These are phyloP conservation scores for Carposina sasakii DNA, from an alignment of 1,140 invertebrate genomes.

Conservation along the genomic window DNA sequence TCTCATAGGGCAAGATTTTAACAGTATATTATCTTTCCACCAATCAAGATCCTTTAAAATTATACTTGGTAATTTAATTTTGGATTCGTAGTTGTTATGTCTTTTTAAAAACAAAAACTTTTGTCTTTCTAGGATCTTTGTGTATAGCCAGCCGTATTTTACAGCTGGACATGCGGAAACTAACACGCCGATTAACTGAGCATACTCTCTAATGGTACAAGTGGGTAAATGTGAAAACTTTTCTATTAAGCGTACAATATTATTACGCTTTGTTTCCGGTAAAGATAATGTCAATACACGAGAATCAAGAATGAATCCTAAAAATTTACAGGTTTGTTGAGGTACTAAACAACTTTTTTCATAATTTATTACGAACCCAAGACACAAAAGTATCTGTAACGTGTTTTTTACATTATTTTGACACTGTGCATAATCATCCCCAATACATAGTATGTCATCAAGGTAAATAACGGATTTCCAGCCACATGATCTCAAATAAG, in stretches of 20 bases:
- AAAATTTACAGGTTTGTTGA: neutral
- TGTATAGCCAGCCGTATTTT: too few species aligned
- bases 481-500: neutral
- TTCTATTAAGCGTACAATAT: neutral
- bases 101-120: neutral
- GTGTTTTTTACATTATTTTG: neutral
- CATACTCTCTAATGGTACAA: neutral
- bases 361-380: conserved; percentile 4
- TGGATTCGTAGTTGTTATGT: neutral
- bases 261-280: neutral
- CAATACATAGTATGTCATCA: neutral
- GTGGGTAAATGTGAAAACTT: neutral
- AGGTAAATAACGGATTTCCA: neutral
- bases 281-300: neutral
- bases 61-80: neutral
- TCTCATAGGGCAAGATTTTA: neutral
- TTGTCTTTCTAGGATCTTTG: neutral
- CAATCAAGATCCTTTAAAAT: conserved; percentile 2
- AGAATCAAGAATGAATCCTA: conserved; percentile 2
- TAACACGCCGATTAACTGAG: neutral
- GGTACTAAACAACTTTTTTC: too few species aligned
- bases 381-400: neutral
- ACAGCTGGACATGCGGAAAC: neutral
- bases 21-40: neutral
- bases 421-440: neutral